Evolutionary conservation across 2,113 vertebrate genomes (phyloP).

Genomic region (Tyrannus savana): DNA sequence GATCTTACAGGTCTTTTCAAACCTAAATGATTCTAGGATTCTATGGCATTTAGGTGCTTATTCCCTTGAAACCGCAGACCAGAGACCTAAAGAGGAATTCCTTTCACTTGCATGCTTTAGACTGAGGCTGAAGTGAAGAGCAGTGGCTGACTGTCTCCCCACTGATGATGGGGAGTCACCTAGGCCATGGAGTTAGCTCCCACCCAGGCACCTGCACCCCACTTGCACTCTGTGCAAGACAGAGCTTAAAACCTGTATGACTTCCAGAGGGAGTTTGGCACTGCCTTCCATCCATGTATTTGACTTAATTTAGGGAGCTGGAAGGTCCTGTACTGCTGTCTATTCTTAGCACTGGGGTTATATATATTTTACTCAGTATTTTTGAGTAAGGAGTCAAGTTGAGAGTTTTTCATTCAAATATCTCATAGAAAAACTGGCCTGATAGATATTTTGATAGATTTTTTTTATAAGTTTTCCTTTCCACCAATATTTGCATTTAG

Average conservation of each 20-base stretch:
- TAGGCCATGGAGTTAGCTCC: background rate
- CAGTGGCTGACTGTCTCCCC: background rate
- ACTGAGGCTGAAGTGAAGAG: background rate
- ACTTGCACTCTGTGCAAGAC: background rate
- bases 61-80: background rate
- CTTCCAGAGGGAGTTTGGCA: background rate
- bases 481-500: background rate
- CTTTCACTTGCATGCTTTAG: background rate
- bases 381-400: background rate
- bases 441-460: background rate
- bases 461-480: background rate
- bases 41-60: background rate
- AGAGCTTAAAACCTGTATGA: background rate
- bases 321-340: background rate
- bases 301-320: background rate
- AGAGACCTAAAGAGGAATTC: background rate
- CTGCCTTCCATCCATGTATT: background rate
- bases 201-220: too few relatives aligned
- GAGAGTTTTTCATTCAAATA: background rate
- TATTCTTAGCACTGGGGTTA: background rate
- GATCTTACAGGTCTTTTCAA: background rate
- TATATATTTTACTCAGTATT: background rate
- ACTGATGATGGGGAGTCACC: background rate
- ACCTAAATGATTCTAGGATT: background rate
- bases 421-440: background rate